phyloP scores from a whole-genome alignment of 1,140 invertebrate genomes.

The Drosophila watanabei region DNA sequence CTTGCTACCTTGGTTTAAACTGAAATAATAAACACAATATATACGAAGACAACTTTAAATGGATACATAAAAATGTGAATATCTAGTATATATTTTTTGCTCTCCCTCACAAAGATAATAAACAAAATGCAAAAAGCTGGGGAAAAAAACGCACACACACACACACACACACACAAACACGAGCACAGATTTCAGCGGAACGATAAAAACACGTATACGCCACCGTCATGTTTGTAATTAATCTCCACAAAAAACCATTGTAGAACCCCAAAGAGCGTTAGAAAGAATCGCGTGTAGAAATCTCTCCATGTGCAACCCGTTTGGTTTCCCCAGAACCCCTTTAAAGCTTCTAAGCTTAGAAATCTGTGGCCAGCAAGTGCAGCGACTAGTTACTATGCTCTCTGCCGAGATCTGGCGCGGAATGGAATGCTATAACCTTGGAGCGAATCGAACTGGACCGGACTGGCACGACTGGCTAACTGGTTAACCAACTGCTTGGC shows the following conservation, averaged over 20 bases:
- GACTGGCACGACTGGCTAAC: slow-evolving; percentile 38
- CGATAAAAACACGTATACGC: slow-evolving; percentile 30
- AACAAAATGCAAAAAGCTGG: slow-evolving; percentile 1
- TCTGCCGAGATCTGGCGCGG: slow-evolving; percentile 13
- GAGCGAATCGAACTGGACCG: slow-evolving; percentile 26
- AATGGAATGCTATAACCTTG: slow-evolving; percentile 27
- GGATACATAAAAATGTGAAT: background rate
- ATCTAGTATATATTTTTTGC: background rate
- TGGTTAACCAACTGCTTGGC: slow-evolving; percentile 33
- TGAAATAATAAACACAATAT: background rate
- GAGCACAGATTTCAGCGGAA: slow-evolving; percentile 9
- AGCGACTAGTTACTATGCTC: slow-evolving; percentile 10
- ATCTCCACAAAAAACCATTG: background rate
- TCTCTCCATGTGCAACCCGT: slow-evolving; percentile 2
- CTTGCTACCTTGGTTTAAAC: background rate
- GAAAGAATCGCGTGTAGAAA: background rate
- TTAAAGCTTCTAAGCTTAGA: background rate
- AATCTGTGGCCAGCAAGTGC: slow-evolving; percentile 18
- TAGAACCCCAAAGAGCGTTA: slow-evolving; percentile 13
- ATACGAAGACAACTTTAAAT: background rate
- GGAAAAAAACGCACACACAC: slow-evolving; percentile 5
- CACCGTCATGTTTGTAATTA: slow-evolving; percentile 17
- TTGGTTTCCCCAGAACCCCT: background rate
- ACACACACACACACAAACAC: background rate
- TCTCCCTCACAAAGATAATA: slow-evolving; percentile 7